A percentile compares a stretch with the other conserved stretches of the same genome.
Conservation (phyloP, 1,140 invertebrate genomes). For the Ceratoteleas bidentatus region DNA sequence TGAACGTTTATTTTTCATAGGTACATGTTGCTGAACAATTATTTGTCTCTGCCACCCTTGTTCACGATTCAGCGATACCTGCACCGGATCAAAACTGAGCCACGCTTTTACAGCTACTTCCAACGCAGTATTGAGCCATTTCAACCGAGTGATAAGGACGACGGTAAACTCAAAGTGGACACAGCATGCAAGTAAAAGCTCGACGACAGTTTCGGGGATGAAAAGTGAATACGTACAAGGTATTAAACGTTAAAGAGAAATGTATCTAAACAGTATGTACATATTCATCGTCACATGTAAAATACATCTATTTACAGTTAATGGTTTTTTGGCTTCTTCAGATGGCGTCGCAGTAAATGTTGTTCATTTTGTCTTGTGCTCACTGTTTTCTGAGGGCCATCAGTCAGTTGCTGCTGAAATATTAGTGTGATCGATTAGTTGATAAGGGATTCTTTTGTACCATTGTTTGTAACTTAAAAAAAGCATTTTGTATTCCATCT, state of each 20-base stretch:
- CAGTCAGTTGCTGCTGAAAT: constrained; percentile 3
- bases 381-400: neutral
- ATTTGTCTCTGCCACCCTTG: constrained; percentile 68
- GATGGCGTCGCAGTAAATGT: constrained; percentile 13
- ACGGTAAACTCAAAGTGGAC: constrained; percentile 45
- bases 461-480: constrained; percentile 3
- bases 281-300: constrained; percentile 35
- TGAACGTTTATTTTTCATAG: constrained; percentile 38
- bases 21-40: constrained; percentile 69
- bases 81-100: constrained; percentile 69
- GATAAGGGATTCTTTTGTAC: constrained; percentile 18
- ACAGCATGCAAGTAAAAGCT: constrained; percentile 30
- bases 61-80: constrained; percentile 69
- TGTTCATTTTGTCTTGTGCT: neutral
- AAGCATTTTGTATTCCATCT: constrained; percentile 7
- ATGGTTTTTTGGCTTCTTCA: constrained; percentile 40
- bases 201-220: neutral
- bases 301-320: constrained; percentile 49
- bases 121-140: constrained; percentile 70
- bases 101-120: constrained; percentile 69
- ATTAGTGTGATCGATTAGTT: constrained; percentile 13
- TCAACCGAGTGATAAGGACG: constrained; percentile 50
- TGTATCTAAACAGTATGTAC: constrained; percentile 45
- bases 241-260: constrained; percentile 27
- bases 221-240: constrained; percentile 11